Percentiles rank a stretch among this genome's conserved stretches.
Conservation (phyloP, 2,888 invertebrate genomes). For the Drosophila sordidula region DNA sequence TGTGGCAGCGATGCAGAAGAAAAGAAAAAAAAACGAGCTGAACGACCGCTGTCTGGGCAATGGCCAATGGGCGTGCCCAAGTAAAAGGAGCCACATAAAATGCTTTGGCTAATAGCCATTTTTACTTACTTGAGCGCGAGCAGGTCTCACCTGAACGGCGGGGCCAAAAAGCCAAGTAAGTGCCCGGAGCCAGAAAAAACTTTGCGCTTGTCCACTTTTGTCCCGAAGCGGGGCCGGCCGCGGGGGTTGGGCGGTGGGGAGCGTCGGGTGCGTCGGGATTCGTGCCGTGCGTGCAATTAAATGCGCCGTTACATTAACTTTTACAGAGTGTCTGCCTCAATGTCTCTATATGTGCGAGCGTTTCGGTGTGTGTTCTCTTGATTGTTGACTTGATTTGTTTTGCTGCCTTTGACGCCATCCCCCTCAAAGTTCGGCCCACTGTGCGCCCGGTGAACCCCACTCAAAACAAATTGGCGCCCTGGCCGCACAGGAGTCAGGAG, state of each 20-base stretch:
- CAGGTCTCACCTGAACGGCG: constrained; percentile 66
- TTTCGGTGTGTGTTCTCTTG: constrained; percentile 68
- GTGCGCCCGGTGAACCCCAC: constrained; percentile 63
- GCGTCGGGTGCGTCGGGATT: constrained; percentile 41
- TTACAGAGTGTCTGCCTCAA: constrained; percentile 76
- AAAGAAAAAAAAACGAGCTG: neutral
- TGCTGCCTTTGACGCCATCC: constrained; percentile 67
- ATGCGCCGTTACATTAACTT: constrained; percentile 82
- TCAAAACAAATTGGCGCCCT: constrained; percentile 79
- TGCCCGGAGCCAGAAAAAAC: constrained; percentile 43
- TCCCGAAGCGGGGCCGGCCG: constrained; percentile 1
- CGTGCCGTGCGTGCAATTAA: constrained; percentile 80
- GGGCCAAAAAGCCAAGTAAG: constrained; percentile 78
- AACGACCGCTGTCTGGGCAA: constrained; percentile 15
- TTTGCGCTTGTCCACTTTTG: constrained; percentile 64
- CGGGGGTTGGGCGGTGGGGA: constrained; percentile 30
- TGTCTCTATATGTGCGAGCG: constrained; percentile 51
- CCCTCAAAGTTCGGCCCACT: constrained; percentile 20
- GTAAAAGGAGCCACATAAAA: constrained; percentile 74
- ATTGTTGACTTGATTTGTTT: constrained; percentile 83
- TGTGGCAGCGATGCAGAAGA: constrained; percentile 20
- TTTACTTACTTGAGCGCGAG: constrained; percentile 73
- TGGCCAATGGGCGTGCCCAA: constrained; percentile 58
- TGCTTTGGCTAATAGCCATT: constrained; percentile 79
- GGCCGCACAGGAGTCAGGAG: constrained; percentile 34